Base-by-base conservation (phyloP, 2,888 invertebrate species). In the Cyclophora punctaria region DNA sequence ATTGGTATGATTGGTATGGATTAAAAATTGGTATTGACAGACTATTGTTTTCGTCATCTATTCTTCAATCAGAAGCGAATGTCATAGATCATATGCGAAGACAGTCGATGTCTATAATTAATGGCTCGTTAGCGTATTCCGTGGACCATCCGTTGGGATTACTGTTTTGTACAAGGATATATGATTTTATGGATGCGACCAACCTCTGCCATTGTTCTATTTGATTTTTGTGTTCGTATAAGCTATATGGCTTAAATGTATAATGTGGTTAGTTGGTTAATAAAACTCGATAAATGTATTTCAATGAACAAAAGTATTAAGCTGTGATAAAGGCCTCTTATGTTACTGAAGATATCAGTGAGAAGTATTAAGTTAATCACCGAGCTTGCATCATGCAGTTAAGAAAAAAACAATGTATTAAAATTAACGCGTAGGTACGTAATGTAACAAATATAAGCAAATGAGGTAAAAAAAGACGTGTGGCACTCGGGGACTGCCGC, bases 51-150 rank as follows among this genome's bases (percentile, higher is more conserved):
- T 37, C 37, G 5, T 37, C 37, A 37, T 5, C 37, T 5, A 37
- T 4, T 54, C 51, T 54, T 59, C 55, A 52, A 45, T 57, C 57
- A 54, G 47, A 48, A 57, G 52, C 59, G 57, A 56, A 57, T 51
- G 57, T 53, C 57, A 52, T 59, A 56, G 50, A 59, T 59, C 59
- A 59, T 55, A 48, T 41, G 47, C 45, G 7, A 47, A 52, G 45
- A 48, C 58, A 62, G 58, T 65, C 64, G 59, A 65, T 66, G 61
- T 63, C 60, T 60, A 59, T 63, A 68, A 68, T 68, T 68, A 67
- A 67, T 66, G 60, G 59, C 49, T 51, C 57, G 59, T 55, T 57
- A 59, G 50, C 51, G 48, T 48, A 53, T 44, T 51, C 50, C 52
- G 47, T 45, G 48, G 35, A 33, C 53, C 52, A 57, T 60, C 50